These are phyloP conservation scores for Paratrypauchen microcephalus DNA, from an alignment of 2,797 vertebrate genomes.

Conservation along the genomic window DNA sequence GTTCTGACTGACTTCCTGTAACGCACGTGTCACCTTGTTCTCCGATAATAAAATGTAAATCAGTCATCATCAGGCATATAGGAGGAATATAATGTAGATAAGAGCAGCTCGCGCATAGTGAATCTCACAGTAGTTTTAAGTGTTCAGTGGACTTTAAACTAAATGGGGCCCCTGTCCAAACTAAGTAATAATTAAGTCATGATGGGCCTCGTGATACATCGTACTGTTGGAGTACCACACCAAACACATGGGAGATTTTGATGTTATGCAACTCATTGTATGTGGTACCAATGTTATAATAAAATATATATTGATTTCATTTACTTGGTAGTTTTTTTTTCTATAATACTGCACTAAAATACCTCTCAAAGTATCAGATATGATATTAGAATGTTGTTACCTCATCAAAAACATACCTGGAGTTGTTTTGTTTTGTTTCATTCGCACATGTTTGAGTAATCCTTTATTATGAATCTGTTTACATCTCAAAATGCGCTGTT, in stretches of 20 bases:
- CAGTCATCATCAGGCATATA: background rate
- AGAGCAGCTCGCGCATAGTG: background rate
- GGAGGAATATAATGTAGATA: background rate
- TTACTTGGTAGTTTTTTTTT: background rate
- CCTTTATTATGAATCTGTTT: too few relatives aligned
- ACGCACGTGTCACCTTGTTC: constrained; percentile 2
- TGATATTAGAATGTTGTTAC: too few relatives aligned
- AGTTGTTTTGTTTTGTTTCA: too few relatives aligned
- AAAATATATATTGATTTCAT: constrained; percentile 8
- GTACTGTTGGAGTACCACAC: background rate
- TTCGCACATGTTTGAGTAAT: too few relatives aligned
- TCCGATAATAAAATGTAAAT: background rate
- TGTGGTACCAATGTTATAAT: constrained; percentile 9
- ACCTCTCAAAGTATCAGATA: too few relatives aligned
- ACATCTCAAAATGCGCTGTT: too few relatives aligned
- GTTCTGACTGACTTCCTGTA: background rate
- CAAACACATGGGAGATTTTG: constrained; percentile 4
- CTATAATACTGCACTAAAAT: background rate
- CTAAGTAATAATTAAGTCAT: background rate
- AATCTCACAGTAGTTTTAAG: constrained; percentile 5
- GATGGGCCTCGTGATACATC: background rate
- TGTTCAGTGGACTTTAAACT: background rate
- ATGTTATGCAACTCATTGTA: constrained; percentile 17
- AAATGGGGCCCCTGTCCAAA: background rate
- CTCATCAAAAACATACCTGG: too few relatives aligned